Evolutionary conservation across 2,888 invertebrate genomes (phyloP).

Genomic region (Habroteleia sp.): DNA sequence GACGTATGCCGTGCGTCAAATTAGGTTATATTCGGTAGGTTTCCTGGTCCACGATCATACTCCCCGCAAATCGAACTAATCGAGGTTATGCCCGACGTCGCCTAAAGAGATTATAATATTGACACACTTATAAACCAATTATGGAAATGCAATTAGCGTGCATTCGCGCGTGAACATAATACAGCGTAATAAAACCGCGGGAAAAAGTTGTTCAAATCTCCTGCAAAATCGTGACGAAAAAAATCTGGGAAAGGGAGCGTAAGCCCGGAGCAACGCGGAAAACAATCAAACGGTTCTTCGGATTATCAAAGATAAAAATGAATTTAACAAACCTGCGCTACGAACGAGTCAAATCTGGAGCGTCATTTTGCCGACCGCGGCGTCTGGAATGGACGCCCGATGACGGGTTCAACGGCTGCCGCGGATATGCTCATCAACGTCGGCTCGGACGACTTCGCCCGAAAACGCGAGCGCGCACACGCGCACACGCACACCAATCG

Average conservation of each 20-base stretch:
- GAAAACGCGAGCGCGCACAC: slow-evolving; percentile 12
- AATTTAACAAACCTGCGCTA: background rate
- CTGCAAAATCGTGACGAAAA: background rate
- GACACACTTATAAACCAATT: slow-evolving; percentile 53
- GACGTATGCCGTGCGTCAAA: too few species aligned
- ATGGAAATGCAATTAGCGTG: slow-evolving; percentile 50
- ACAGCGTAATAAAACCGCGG: background rate
- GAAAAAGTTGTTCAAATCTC: background rate
- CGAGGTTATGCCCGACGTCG: slow-evolving; percentile 34
- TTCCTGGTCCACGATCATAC: too few species aligned
- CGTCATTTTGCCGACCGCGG: slow-evolving; percentile 22
- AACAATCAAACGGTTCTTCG: too few species aligned
- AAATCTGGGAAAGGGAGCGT: background rate
- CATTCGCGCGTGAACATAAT: slow-evolving; percentile 22
- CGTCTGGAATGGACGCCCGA: slow-evolving; percentile 43
- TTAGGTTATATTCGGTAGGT: too few species aligned
- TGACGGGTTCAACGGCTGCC: slow-evolving; percentile 34
- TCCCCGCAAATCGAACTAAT: too few species aligned
- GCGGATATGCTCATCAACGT: slow-evolving; percentile 33
- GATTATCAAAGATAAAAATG: too few species aligned
- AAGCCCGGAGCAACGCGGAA: too few species aligned
- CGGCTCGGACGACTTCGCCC: background rate
- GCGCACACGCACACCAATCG: background rate
- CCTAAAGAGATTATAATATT: slow-evolving; percentile 52
- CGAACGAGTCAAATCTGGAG: slow-evolving; percentile 1